Conservation (phyloP, 2,888 invertebrate genomes). For the Idaea dimidiata region DNA sequence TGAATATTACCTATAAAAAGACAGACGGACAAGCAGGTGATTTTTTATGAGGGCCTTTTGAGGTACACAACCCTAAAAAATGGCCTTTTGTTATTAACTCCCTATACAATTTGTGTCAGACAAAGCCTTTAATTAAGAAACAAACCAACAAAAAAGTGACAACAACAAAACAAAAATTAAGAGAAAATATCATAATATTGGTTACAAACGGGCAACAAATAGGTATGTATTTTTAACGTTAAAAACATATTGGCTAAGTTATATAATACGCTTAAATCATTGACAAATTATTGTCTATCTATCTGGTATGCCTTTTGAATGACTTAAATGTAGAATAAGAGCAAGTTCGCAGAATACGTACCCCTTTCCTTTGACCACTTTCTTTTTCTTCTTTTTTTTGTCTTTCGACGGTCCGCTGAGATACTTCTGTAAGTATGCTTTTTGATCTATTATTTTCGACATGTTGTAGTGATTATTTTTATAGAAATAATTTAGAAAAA, state of each 20-base stretch:
- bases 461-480: conserved; percentile 34
- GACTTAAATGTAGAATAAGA: not conserved
- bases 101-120: not conserved
- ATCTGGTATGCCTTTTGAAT: not conserved
- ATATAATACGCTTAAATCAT: too few species aligned
- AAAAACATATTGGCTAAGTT: too few species aligned
- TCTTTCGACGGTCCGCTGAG: conserved; percentile 82
- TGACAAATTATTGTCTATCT: too few species aligned
- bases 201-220: too few species aligned
- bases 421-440: conserved; percentile 90
- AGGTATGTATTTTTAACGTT: too few species aligned
- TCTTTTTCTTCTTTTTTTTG: conserved; percentile 85
- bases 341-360: conserved; percentile 29
- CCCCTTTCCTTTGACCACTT: conserved; percentile 67
- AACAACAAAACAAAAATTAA: not conserved
- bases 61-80: too few species aligned
- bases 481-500: not conserved
- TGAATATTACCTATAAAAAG: not conserved
- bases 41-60: too few species aligned
- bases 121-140: not conserved
- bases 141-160: too few species aligned
- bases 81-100: too few species aligned
- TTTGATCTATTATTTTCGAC: conserved; percentile 83
- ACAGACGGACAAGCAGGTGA: too few species aligned
- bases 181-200: too few species aligned